Base-by-base conservation (phyloP, 2,113 vertebrate species). In the Scortum barcoo region DNA sequence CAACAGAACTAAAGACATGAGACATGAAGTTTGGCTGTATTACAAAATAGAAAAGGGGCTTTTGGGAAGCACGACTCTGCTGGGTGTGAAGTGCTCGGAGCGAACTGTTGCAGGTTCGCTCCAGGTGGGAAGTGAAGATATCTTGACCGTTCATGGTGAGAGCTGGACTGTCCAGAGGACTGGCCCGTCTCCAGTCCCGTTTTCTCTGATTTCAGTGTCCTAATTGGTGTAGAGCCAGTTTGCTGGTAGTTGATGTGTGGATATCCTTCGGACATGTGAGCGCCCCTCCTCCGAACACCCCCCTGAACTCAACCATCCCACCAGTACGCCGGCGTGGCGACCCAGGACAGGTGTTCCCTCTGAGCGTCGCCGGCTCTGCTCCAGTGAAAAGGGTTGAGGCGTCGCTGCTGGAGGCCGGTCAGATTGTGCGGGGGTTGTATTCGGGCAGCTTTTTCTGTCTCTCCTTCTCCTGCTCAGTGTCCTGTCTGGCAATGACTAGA, bases 371-470 rank as follows among this genome's bases (percentile, higher is more conserved):
- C 91, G 91, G 91, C 92, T 78, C 85, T 80, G 75, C 80, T 78
- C 61, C 28, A 24, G 65, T 58, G 79, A 70, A 66, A 76, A 24
- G 0, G 84, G 69, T 58, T 20, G 72, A 83, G 76, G 72, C 42
- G 51, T 56, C 53, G 70, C 68, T 70, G 70, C 51, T 24, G 40
- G 65, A 2, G 22, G 13, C 28, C n/a, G 0, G 72, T 97, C 95
- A 98, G 94, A 99, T 94, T 73, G 96, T 98, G 80, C 98, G 96
- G 1, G 98, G 98, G 89, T 97, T 99, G 93, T 99, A 99, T 85
- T 99, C 98, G 0, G 97, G 98, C 78, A 99, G 95, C 90, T 97
- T 97, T 93, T 96, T 96, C 61, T 98, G 93, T 92, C 93, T 97
- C 89, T 99, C 98, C 65, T 96, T 93, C 56, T 99, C 98, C 0